Evolutionary conservation across 2,113 vertebrate genomes (phyloP).

Genomic region (Archilochus colubris): DNA sequence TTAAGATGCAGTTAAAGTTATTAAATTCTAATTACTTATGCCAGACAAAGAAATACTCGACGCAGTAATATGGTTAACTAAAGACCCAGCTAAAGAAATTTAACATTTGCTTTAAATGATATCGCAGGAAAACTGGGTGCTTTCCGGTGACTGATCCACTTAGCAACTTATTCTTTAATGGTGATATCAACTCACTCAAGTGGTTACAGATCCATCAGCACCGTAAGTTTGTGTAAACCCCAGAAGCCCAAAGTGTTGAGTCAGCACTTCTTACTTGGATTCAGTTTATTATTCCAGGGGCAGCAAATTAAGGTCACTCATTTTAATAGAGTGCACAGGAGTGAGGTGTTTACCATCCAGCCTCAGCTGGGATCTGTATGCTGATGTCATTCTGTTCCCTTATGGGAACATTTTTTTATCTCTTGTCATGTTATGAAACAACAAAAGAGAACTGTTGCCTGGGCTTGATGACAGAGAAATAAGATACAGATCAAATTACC

Average conservation of each 20-base stretch:
- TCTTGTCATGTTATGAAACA: not conserved
- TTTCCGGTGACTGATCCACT: slow-evolving; percentile 70
- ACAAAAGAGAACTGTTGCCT: not conserved
- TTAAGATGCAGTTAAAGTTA: slow-evolving; percentile 81
- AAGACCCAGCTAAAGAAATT: slow-evolving; percentile 70
- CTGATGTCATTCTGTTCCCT: not conserved
- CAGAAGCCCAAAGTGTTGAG: not conserved
- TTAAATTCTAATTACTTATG: slow-evolving; percentile 83
- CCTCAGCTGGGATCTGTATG: not conserved
- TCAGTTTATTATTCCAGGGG: slow-evolving; percentile 23
- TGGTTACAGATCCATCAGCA: slow-evolving; percentile 37
- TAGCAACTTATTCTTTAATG: slow-evolving; percentile 16
- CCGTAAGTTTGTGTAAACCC: slow-evolving; percentile 17
- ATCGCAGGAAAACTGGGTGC: slow-evolving; percentile 61
- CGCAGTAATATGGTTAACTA: slow-evolving; percentile 75
- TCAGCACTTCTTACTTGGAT: not conserved
- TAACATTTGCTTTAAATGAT: slow-evolving; percentile 70
- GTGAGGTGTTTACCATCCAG: not conserved
- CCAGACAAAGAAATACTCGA: slow-evolving; percentile 78
- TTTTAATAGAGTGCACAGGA: slow-evolving; percentile 1
- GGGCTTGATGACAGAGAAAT: not conserved
- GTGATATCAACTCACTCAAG: slow-evolving; percentile 21
- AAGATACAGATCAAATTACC: not conserved
- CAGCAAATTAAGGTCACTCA: slow-evolving; percentile 28
- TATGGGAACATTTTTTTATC: rapidly evolving